Percentiles rank a stretch among this genome's conserved stretches.
These are phyloP conservation scores for Saimiri boliviensis DNA, from an alignment of 2,113 vertebrate genomes.

Conservation along the genomic window DNA sequence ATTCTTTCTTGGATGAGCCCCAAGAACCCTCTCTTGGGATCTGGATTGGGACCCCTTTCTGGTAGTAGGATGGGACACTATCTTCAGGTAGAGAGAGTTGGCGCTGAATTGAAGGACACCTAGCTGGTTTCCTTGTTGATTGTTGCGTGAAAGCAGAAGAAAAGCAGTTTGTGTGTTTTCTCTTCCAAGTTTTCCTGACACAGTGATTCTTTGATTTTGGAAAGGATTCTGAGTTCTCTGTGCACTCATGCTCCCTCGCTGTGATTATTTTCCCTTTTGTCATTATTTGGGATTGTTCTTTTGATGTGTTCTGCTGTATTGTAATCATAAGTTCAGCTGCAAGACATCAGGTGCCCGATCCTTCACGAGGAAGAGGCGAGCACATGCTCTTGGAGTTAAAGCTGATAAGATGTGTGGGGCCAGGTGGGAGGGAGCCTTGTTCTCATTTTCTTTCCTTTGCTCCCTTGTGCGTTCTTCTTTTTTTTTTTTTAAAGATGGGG, in stretches of 20 bases:
- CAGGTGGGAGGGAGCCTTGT: background rate
- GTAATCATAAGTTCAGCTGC: background rate
- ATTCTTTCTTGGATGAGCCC: too few species aligned
- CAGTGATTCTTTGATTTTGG: background rate
- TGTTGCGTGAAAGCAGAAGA: background rate
- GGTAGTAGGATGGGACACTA: background rate
- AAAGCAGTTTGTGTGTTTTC: background rate
- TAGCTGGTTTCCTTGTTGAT: background rate
- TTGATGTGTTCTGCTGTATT: background rate
- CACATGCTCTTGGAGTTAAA: fast-evolving
- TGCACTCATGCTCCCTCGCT: background rate
- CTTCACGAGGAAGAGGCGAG: background rate
- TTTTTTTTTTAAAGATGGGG: too few species aligned
- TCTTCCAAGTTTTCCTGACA: background rate
- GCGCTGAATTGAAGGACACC: background rate
- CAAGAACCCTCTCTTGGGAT: too few species aligned
- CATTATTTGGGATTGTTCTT: background rate
- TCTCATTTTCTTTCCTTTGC: background rate
- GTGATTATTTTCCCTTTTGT: background rate
- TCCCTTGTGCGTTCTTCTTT: background rate
- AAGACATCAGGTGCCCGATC: background rate
- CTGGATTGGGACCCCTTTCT: too few species aligned
- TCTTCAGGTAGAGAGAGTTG: background rate
- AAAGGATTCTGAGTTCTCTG: background rate
- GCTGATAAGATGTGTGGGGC: background rate